These are phyloP conservation scores for Gallinago jamesoni DNA, from an alignment of 2,113 vertebrate genomes.

Conservation along the genomic window DNA sequence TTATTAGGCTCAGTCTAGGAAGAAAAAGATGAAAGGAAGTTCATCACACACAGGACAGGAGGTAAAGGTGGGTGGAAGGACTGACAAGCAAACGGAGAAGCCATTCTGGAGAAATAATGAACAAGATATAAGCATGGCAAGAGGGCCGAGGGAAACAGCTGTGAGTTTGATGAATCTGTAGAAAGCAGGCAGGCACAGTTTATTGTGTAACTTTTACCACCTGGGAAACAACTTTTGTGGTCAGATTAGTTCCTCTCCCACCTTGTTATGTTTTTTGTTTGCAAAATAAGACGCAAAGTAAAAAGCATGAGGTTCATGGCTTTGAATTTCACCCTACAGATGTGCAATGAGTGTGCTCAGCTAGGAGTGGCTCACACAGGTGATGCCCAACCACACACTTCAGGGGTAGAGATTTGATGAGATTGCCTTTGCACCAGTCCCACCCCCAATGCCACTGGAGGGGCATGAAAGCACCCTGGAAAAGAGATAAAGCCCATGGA, in stretches of 20 bases:
- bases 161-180: neutral
- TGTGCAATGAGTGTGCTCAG: rapidly evolving
- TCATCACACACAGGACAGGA: neutral
- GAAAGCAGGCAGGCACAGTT: neutral
- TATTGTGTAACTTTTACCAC: neutral
- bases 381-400: neutral
- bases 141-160: neutral
- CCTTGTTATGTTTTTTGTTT: neutral
- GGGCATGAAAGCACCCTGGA: neutral
- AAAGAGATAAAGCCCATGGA: neutral
- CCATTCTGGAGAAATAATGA: neutral
- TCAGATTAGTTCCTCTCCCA: neutral
- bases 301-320: neutral
- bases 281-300: neutral
- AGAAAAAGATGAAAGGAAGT: neutral
- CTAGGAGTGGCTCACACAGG: neutral
- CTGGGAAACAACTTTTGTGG: neutral
- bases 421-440: neutral
- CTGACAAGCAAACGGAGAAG: neutral
- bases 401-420: neutral
- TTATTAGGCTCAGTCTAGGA: neutral
- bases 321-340: neutral
- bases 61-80: neutral
- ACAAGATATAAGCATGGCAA: rapidly evolving
- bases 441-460: neutral